Base-by-base conservation (phyloP, 2,797 vertebrate genomes). In the Botia kubotai region DNA sequence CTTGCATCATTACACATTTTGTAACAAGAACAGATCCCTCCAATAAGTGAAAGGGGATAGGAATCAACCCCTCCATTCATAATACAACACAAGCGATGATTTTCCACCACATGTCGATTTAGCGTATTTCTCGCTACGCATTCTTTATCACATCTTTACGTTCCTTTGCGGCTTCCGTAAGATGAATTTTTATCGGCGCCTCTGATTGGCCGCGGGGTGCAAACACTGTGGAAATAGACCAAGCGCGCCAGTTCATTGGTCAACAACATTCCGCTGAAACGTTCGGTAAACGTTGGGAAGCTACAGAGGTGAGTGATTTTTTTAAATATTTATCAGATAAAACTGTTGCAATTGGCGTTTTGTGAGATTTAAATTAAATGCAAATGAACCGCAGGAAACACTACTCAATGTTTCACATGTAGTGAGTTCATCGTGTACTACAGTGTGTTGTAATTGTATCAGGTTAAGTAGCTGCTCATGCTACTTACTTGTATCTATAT, bases 151-250 rank as follows among this genome's bases (percentile, higher is more conserved):
- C 39, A 21, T 33, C 6, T 2, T 21, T 53, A 0, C 14, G 55
- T 50, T 26, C 52, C 6, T 4, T 2, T 1, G 6, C 66, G 66
- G 74, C 23, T 78, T 72, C 83, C 83, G 80, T 84, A 80, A 0
- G 12, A 16, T 19, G 66, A 7, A 1, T 14, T 70, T 68, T 33
- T n/a, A 43, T 58, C 53, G 33, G 72, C 14, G 48, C 53, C 60
- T 36, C 46, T 19, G 77, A 84, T 86, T 86, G 85, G 85, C 26
- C 78, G 63, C 1, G n/a, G 0, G 13, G 0, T n/a, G 13, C 52
- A 65, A 81, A 72, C 57, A 43, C 23, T 3, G 1, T 60, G 12
- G 52, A 60, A 14, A 19, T 19, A 70, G 39, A 69, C 46, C 16
- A 62, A 13, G 7, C 13, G 62, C 17, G 5, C 6, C 1, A 46